Conservation (phyloP, 2,113 vertebrate species). For the Brienomyrus brachyistius region DNA sequence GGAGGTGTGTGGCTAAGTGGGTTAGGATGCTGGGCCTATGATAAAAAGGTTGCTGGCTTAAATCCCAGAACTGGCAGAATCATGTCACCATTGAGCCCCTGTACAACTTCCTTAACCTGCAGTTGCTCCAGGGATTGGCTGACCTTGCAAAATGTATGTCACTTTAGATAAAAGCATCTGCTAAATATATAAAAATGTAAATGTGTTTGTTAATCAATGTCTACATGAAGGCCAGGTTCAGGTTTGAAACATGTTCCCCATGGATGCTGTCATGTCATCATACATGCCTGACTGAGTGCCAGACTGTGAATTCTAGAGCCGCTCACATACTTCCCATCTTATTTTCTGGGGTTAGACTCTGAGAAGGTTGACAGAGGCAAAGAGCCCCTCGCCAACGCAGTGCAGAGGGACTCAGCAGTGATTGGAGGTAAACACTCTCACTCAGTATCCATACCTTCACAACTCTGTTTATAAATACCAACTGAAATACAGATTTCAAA, state of each 20-base stretch:
- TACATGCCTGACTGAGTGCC: neutral
- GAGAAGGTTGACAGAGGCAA: slow-evolving; percentile 74
- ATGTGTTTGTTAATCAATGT: neutral
- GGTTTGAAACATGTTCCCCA: neutral
- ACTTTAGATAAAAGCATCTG: neutral
- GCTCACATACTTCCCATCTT: neutral
- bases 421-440: slow-evolving; percentile 52
- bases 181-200: neutral
- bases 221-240: slow-evolving; percentile 3
- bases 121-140: neutral
- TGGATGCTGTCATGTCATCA: neutral
- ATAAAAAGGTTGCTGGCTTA: neutral
- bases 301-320: neutral
- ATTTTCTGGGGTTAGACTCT: slow-evolving; percentile 61
- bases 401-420: slow-evolving; percentile 76
- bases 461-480: neutral
- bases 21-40: neutral
- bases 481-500: neutral
- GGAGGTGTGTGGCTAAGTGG: neutral
- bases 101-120: neutral
- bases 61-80: neutral
- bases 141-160: neutral
- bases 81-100: neutral
- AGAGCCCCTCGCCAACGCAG: slow-evolving; percentile 66
- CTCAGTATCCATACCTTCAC: neutral